Conservation (phyloP, 2,113 vertebrate genomes). For the Perccottus glenii region DNA sequence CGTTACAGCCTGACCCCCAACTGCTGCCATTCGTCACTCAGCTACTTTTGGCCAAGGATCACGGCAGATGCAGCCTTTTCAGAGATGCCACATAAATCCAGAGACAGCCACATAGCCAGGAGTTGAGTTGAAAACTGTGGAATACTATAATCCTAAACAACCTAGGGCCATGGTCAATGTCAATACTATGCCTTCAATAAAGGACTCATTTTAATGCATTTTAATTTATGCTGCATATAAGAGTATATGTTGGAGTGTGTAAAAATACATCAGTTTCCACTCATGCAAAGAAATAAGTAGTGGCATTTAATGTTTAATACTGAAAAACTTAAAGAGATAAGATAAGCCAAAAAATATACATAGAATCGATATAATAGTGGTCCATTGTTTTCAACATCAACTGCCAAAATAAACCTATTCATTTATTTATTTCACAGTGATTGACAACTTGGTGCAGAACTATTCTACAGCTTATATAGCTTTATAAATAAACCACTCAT, state of each 20-base stretch:
- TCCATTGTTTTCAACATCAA: background rate
- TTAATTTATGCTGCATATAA: background rate
- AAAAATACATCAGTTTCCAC: background rate
- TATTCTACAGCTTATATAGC: too few relatives aligned
- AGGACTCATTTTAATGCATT: background rate
- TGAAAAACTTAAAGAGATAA: conserved; percentile 2
- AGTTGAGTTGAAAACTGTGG: conserved; percentile 33
- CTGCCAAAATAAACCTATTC: conserved; percentile 22
- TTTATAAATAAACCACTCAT: background rate
- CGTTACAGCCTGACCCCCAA: conserved; percentile 23
- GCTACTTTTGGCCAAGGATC: conserved; percentile 41
- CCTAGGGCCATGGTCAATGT: conserved; percentile 22
- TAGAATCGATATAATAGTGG: background rate
- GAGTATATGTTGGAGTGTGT: background rate
- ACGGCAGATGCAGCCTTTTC: conserved; percentile 45
- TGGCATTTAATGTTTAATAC: background rate
- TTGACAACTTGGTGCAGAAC: background rate
- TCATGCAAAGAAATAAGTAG: background rate
- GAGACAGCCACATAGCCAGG: background rate
- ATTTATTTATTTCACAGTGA: background rate
- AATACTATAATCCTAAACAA: conserved; percentile 31
- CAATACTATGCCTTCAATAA: conserved; percentile 16
- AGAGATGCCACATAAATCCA: conserved; percentile 24
- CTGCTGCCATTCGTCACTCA: conserved; percentile 38
- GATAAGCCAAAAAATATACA: background rate